Base-by-base conservation (phyloP, 2,888 invertebrate species). In the Zeuzera pyrina region DNA sequence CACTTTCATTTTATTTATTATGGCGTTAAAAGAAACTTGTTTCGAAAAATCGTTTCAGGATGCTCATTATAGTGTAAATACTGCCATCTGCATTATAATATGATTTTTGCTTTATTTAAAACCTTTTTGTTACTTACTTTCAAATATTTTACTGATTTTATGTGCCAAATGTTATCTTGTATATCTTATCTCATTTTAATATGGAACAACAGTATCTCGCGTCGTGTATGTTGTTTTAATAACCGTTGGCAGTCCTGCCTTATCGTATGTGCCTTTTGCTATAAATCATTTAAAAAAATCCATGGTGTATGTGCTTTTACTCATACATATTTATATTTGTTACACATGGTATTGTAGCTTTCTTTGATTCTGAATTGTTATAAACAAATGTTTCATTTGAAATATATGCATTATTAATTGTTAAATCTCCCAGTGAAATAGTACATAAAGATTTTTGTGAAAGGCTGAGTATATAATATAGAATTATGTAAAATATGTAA, bases 11-110 rank as follows among this genome's bases (percentile, higher is more conserved):
- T n/a, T n/a, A n/a, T n/a, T n/a, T n/a, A n/a, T n/a, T n/a, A n/a
- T n/a, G n/a, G n/a, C n/a, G n/a, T n/a, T n/a, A n/a, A n/a, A n/a
- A n/a, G n/a, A n/a, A n/a, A n/a, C n/a, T n/a, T n/a, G 11, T 10
- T 25, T 25, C 12, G 4, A 25, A 12, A 10, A 28, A 57, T n/a
- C n/a, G 52, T 59, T 58, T 73, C 74, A 73, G 73, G 69, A 72
- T 77, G 69, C 78, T 79, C 78, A 78, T 79, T 77, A 72, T 77
- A 72, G 61, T 49, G 27, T 16, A 8, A 29, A 45, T 47, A 64
- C 61, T 67, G 65, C 65, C 57, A 48, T 49, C 47, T 55, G 66
- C 57, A 59, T 54, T 62, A 44, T 35, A 25, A 13, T 33, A 38
- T 33, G 22, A 24, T 30, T 12, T 8, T 21, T 30, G 26, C 21